Conservation (phyloP, 2,797 vertebrate species). For the Propithecus deckenii region DNA sequence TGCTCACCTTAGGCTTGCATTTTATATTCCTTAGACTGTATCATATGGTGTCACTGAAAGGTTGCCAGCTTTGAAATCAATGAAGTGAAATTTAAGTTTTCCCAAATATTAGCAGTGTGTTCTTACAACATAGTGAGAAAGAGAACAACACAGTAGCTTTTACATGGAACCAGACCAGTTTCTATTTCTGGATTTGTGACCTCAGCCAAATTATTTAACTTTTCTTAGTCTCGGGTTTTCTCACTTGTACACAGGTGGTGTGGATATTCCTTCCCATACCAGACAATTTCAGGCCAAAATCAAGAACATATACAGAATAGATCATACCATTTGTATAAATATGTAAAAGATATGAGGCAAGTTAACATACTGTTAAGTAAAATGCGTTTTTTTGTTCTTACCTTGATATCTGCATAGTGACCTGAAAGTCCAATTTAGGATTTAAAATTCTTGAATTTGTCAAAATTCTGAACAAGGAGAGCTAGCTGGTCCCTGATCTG, state of each 20-base stretch:
- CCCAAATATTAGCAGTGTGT: background rate
- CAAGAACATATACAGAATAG: background rate
- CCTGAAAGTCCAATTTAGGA: background rate
- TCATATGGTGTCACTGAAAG: background rate
- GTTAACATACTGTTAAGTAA: background rate
- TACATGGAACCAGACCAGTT: background rate
- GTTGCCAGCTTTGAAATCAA: background rate
- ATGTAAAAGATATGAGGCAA: background rate
- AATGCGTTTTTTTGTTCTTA: background rate
- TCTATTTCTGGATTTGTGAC: background rate
- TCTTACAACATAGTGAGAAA: background rate
- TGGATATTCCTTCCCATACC: background rate
- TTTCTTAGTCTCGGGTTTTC: background rate
- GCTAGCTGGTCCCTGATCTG: background rate
- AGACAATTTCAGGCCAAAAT: background rate
- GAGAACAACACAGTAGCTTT: background rate
- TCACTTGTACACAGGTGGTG: background rate
- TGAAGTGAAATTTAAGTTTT: background rate
- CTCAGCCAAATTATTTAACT: background rate
- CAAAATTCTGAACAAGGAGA: background rate
- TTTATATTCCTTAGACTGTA: background rate
- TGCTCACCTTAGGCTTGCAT: background rate
- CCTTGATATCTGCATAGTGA: background rate
- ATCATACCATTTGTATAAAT: background rate
- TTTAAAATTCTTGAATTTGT: background rate